These are phyloP conservation scores for Leucoraja erinaceus DNA, from an alignment of 2,113 vertebrate species.

Conservation along the genomic window DNA sequence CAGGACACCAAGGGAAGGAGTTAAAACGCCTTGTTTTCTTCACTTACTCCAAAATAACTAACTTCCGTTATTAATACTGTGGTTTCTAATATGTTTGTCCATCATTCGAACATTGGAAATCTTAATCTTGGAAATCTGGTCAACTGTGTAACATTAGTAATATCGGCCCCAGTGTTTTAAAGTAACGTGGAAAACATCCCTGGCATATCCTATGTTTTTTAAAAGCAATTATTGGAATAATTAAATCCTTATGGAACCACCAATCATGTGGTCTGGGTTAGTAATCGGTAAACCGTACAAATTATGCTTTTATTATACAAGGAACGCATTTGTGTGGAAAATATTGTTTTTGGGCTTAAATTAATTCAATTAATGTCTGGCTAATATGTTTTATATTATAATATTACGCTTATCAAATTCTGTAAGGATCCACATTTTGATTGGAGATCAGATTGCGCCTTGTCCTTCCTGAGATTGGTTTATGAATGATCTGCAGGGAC, in stretches of 20 bases:
- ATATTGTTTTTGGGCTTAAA: conserved; percentile 9
- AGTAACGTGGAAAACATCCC: neutral
- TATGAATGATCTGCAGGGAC: conserved; percentile 51
- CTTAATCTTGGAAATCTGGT: neutral
- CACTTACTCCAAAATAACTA: neutral
- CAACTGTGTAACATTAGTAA: neutral
- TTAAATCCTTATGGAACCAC: neutral
- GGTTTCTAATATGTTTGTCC: neutral
- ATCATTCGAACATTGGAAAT: conserved; percentile 12
- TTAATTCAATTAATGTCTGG: conserved; percentile 29
- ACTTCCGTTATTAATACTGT: neutral
- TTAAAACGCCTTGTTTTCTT: neutral
- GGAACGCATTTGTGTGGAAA: neutral
- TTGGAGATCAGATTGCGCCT: conserved; percentile 41
- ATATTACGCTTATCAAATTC: conserved; percentile 32
- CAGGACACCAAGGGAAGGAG: neutral
- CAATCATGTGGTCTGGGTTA: conserved; percentile 27
- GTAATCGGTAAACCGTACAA: neutral
- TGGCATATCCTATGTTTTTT: neutral
- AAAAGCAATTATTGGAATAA: neutral
- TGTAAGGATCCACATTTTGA: conserved; percentile 20
- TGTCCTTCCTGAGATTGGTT: conserved; percentile 58
- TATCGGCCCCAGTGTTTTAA: neutral
- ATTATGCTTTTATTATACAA: conserved; percentile 7
- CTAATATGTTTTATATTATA: conserved; percentile 29